Conservation (phyloP, 2,113 vertebrate genomes). For the Pelodiscus sinensis region DNA sequence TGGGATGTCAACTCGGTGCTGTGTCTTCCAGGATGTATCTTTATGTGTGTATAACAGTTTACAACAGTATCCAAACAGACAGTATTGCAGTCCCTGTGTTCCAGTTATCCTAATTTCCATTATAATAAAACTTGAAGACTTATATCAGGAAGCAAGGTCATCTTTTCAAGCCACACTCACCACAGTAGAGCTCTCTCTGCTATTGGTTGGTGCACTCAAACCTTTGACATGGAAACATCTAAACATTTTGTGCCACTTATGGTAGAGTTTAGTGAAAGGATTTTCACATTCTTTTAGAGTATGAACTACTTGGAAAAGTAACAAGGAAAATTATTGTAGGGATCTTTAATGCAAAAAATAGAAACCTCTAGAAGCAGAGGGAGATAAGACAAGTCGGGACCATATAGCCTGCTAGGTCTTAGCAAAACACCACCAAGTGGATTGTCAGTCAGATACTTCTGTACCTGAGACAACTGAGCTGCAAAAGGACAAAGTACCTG, state of each 20-base stretch:
- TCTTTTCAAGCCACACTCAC: background rate
- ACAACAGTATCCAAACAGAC: background rate
- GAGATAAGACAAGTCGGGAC: background rate
- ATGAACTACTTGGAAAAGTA: background rate
- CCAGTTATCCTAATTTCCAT: background rate
- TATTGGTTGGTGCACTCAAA: background rate
- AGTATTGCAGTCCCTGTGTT: background rate
- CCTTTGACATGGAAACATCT: background rate
- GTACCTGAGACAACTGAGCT: background rate
- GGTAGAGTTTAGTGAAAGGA: background rate
- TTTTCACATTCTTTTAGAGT: background rate
- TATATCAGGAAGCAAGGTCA: background rate
- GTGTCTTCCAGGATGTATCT: background rate
- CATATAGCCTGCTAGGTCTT: background rate
- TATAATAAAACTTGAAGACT: background rate
- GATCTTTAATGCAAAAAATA: background rate
- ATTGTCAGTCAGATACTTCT: accelerated
- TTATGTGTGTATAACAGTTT: background rate
- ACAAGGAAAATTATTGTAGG: background rate
- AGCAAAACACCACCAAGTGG: background rate
- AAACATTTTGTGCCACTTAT: background rate
- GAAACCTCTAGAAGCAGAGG: background rate
- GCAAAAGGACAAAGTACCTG: background rate
- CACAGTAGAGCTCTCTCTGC: background rate
- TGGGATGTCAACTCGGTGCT: background rate